Base-by-base conservation (phyloP, 2,113 vertebrate species). In the Cyphomyrus plagiostoma region DNA sequence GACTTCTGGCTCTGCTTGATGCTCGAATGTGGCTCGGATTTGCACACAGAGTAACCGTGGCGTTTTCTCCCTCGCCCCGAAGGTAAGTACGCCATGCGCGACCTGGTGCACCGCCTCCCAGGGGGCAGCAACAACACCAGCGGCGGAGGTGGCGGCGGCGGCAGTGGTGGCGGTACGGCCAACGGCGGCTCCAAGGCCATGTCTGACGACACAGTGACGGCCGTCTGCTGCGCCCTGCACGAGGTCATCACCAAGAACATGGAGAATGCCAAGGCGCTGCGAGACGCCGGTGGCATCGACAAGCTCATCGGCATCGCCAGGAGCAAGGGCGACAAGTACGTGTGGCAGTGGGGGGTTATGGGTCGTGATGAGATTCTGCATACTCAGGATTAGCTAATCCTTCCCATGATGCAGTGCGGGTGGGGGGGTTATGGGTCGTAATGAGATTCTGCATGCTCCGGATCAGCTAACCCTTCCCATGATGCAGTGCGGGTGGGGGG, bases 241-340 rank as follows among this genome's bases (percentile, higher is more conserved):
- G 98, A 99, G 95, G 98, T 99, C 94, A 98, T 99, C 94, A 99
- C 97, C 93, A 98, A 98, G 95, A 99, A 99, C 94, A 98, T 98
- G 98, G 98, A 99, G 96, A 99, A 99, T 56, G 97, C 98, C 95
- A 98, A 98, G 96, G 98, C 98, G 95, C 97, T 99, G 96, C 96
- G 98, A 92, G 98, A 99, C 80, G 98, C 98, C 13, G 98, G 98
- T 0, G 98, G 98, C 94, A 99, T 99, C 50, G 98, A 98, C 96
- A 98, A 98, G 96, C 94, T 99, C 93, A 98, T 99, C 82, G 95
- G 97, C 95, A 96, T 99, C 91, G 98, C 98, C 92, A 97, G 98
- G 92, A 98, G 97, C 96, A 99, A 98, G 96, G 98, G 98, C 96
- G 98, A 98, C 95, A 99, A 99, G 98, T 99, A 97, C 91, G 98